Evolutionary conservation across 2,797 vertebrate genomes (phyloP).

Genomic region (Poecile montanus): DNA sequence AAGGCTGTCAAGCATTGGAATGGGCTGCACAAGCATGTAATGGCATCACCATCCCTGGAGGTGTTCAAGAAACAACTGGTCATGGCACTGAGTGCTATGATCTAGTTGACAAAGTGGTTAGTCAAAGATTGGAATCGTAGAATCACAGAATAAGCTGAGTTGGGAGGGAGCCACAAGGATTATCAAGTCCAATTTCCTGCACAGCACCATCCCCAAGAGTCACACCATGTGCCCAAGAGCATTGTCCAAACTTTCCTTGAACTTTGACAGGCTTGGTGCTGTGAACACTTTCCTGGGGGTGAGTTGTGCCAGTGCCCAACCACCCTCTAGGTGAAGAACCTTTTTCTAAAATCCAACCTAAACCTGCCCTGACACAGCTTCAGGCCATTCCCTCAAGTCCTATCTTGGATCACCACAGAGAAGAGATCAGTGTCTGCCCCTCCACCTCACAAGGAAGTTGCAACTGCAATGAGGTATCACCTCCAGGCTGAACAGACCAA

Average conservation of each 20-base stretch:
- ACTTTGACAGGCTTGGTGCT: neutral
- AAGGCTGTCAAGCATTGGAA: neutral
- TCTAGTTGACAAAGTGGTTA: neutral
- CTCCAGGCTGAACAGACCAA: neutral
- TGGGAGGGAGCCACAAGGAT: neutral
- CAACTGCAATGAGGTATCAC: neutral
- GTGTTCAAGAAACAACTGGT: neutral
- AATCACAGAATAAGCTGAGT: neutral
- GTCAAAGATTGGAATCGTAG: neutral
- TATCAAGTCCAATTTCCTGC: neutral
- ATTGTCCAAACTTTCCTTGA: neutral
- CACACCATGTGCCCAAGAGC: neutral
- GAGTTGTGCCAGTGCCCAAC: neutral
- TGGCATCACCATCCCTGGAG: neutral
- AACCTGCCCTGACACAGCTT: neutral
- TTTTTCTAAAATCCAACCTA: neutral
- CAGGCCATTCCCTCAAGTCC: neutral
- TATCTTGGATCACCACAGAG: neutral
- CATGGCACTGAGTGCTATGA: neutral
- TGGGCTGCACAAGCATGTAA: accelerated
- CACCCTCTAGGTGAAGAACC: neutral
- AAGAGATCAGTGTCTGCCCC: neutral
- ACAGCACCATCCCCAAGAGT: neutral
- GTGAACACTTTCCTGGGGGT: neutral
- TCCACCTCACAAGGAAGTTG: neutral